Evolutionary conservation across 2,113 vertebrate species (phyloP), one percentile per base, ranked within the genome.

Genomic region (Peucedramus taeniatus): DNA sequence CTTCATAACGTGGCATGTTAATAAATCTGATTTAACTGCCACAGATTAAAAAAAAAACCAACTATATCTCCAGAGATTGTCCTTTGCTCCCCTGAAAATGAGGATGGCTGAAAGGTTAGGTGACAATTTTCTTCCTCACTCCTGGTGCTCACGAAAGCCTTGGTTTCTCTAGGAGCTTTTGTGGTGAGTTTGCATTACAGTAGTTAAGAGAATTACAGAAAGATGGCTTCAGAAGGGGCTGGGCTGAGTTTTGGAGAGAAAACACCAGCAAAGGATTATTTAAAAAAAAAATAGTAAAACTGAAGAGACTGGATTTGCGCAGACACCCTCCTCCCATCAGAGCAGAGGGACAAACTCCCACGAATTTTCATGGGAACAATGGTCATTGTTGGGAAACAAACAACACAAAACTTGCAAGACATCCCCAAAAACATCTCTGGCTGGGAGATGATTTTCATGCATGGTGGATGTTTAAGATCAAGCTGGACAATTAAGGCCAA

Each of bases 131-230:
- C 87, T 66, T 85, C 79, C 87, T 89, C 93, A 44, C 0, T 2
- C 70, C 74, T 82, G 53, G 89, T 9, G 40, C 60, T 95, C 92
- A 95, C 75, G 92, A 94, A 90, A 90, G 79, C 88, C 57, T 93
- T 83, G 91, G 90, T 96, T 97, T 96, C 93, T 97, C 23, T 4
- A 94, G 95, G 93, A 95, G 68, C 71, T 83, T 74, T 92, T 86
- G 79, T 77, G 91, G 93, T 57, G 86, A 93, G 94, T 90, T 80
- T 93, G 84, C 63, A 51, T 94, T 92, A 76, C 96, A 92, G 93
- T 35, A 87, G 91, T 95, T 87, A 95, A 96, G 83, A 87, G 87
- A 97, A 96, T 83, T 92, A 91, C 53, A 90, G 92, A 81, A 96
- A 84, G 79, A 72, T 80, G 50, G 77, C 70, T 96, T 94, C 81